Conservation (phyloP, 2,113 vertebrate genomes). For the Oenanthe melanoleuca region DNA sequence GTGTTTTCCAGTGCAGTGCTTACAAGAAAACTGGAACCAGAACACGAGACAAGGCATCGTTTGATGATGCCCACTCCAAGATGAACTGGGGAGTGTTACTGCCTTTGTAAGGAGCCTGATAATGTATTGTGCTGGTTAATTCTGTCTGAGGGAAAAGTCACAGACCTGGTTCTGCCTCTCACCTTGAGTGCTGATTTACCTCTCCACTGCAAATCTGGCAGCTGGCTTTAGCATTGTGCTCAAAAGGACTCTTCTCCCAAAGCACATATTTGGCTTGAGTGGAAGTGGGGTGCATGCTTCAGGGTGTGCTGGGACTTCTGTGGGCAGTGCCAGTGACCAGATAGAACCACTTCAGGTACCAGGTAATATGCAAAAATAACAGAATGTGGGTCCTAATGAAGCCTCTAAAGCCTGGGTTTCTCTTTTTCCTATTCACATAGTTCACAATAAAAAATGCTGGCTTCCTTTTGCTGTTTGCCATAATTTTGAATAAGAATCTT, state of each 20-base stretch:
- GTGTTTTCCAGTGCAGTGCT: slow-evolving; percentile 22
- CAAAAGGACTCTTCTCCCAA: not conserved
- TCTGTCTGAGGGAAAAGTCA: not conserved
- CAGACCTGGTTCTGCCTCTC: not conserved
- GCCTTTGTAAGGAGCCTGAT: not conserved
- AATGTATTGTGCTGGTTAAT: not conserved
- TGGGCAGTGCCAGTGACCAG: not conserved
- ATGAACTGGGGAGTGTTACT: not conserved
- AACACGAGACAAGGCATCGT: not conserved
- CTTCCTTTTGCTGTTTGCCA: not conserved
- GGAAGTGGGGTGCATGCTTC: not conserved
- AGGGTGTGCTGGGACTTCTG: not conserved
- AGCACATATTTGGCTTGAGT: not conserved
- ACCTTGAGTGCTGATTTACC: not conserved
- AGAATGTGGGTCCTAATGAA: not conserved
- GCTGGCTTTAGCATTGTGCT: not conserved
- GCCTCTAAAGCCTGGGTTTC: not conserved
- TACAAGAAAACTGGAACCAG: not conserved
- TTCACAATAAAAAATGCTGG: not conserved
- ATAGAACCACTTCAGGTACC: not conserved
- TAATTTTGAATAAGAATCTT: not conserved
- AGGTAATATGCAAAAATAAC: not conserved
- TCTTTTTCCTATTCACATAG: not conserved
- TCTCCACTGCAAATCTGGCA: not conserved
- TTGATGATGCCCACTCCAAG: not conserved